These are phyloP conservation scores for Indicator indicator DNA, from an alignment of 2,113 vertebrate genomes.

Conservation along the genomic window DNA sequence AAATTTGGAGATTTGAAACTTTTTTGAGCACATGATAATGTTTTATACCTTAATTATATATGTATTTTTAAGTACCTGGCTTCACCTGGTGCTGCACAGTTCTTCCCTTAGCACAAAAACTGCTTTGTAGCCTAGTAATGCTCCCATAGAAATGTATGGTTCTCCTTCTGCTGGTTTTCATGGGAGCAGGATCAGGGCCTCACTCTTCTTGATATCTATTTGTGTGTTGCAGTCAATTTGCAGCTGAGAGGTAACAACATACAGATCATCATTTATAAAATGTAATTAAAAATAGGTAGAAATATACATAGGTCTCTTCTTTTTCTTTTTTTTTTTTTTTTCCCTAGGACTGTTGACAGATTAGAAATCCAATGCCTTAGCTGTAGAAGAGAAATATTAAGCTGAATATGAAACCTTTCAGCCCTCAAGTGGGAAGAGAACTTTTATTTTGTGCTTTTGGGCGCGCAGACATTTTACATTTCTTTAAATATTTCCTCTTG, in stretches of 20 bases:
- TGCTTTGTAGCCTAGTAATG: slow-evolving; percentile 1
- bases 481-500: neutral
- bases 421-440: slow-evolving; percentile 10
- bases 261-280: slow-evolving; percentile 35
- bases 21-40: neutral
- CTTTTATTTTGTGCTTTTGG: slow-evolving; percentile 32
- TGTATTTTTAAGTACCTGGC: neutral
- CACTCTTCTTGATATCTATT: neutral
- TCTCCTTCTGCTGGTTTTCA: neutral
- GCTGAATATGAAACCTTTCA: slow-evolving; percentile 30
- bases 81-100: slow-evolving; percentile 15
- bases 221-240: neutral
- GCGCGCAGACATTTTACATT: neutral
- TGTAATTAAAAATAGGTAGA: slow-evolving; percentile 25
- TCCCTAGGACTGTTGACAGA: slow-evolving; percentile 16
- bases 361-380: slow-evolving; percentile 14
- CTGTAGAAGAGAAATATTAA: slow-evolving; percentile 37
- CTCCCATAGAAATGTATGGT: neutral
- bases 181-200: neutral
- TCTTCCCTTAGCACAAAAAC: neutral
- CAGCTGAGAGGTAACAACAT: slow-evolving; percentile 10
- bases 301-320: slow-evolving; percentile 16
- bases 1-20: neutral
- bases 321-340: neutral
- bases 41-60: neutral